Percentiles rank a stretch among this genome's conserved stretches.
Evolutionary conservation across 2,113 vertebrate genomes (phyloP).

Genomic region (Austrofundulus limnaeus): DNA sequence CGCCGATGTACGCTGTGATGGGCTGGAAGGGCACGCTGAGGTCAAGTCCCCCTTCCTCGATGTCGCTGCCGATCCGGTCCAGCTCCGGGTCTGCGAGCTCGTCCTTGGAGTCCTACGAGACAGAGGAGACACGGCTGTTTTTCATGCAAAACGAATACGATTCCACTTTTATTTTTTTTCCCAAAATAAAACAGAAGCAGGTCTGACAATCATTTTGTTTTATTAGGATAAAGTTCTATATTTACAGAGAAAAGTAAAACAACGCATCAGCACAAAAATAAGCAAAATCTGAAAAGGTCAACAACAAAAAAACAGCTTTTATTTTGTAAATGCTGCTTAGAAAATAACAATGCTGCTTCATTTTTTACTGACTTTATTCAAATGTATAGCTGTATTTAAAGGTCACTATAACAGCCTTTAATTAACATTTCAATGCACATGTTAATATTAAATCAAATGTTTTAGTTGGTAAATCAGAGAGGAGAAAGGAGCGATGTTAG

Average conservation of each 20-base stretch:
- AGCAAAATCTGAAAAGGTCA: no score
- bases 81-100: constrained; percentile 76
- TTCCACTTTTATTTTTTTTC: no score
- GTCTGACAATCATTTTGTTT: not conserved
- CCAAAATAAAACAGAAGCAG: no score
- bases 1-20: constrained; percentile 87
- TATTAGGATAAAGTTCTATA: not conserved
- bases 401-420: not conserved
- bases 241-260: no score
- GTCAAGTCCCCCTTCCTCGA: constrained; percentile 94
- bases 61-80: constrained; percentile 86
- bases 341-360: no score
- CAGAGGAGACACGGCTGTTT: not conserved
- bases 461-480: not conserved
- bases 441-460: not conserved
- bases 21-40: constrained; percentile 87
- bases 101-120: constrained; percentile 77
- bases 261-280: no score
- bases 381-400: not conserved
- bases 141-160: no score
- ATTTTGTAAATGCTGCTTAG: no score
- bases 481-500: not conserved
- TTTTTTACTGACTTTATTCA: no score
- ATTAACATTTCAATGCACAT: not conserved
- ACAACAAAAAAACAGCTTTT: no score